A percentile compares a stretch with the other conserved stretches of the same genome.
phyloP scores from a whole-genome alignment of 2,797 vertebrate species.

The Amphiprion clarkii region DNA sequence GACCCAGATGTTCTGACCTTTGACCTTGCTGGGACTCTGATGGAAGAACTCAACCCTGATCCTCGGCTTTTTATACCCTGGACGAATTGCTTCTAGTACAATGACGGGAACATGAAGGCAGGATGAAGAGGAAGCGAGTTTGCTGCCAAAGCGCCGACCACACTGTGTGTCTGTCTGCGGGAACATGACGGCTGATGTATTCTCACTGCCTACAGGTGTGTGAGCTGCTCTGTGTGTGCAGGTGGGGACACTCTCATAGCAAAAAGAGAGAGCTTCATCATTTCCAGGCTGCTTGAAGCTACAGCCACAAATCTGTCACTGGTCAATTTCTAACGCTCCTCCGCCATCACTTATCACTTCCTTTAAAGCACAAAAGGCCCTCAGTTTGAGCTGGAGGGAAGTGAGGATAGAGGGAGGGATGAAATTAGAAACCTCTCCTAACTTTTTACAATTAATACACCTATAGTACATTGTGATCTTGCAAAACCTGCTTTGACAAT shows the following conservation, averaged over 20 bases:
- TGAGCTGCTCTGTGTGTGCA: constrained; percentile 47
- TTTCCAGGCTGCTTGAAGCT: constrained; percentile 19
- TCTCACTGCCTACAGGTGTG: constrained; percentile 52
- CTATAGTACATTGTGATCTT: background rate
- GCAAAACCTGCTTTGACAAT: background rate
- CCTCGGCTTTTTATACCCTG: constrained; percentile 55
- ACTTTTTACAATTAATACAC: background rate
- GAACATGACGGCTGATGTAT: constrained; percentile 22
- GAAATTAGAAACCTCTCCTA: constrained; percentile 38
- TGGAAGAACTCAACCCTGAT: constrained; percentile 61
- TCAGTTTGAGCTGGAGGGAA: constrained; percentile 34
- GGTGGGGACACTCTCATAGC: constrained; percentile 30
- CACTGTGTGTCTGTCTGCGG: constrained; percentile 4
- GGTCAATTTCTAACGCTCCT: constrained; percentile 60
- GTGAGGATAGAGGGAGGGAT: constrained; percentile 32
- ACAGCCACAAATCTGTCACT: constrained; percentile 77
- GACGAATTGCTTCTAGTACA: constrained; percentile 14
- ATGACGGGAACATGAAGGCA: background rate
- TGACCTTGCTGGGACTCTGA: constrained; percentile 55
- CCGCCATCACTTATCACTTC: constrained; percentile 64
- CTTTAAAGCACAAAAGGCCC: constrained; percentile 60
- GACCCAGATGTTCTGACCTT: constrained; percentile 72
- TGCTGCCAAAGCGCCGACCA: background rate
- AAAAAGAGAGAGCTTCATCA: constrained; percentile 16
- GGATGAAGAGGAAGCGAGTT: background rate